Base-by-base conservation (phyloP, 2,797 vertebrate genomes). In the Helarctos malayanus region DNA sequence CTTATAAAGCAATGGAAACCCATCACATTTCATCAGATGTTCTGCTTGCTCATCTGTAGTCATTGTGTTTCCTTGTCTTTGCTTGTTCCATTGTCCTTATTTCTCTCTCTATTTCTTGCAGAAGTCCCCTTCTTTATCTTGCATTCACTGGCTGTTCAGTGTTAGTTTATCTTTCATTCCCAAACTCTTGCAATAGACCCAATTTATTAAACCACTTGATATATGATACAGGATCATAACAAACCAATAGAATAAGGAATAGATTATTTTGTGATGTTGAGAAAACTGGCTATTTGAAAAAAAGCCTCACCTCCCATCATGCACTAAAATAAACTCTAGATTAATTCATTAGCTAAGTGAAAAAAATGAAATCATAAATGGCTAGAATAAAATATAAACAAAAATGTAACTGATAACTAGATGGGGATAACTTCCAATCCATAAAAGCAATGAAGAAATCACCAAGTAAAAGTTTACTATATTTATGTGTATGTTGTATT, bases 241-340 rank as follows among this genome's bases (percentile, higher is more conserved):
- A 81, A 63, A 75, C 27, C 32, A 89, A 38, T 80, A 9, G 18
- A 47, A 35, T 73, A 94, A 96, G 45, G 93, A 80, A 90, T 93
- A 95, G 19, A 79, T 73, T 83, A 47, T 68, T 95, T 93, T 96
- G 9, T 27, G 81, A 69, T 78, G 47, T 89, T 79, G 21, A 96
- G 29, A 89, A 94, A 88, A 91, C 3, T 90, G 10, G 35, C 14
- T 95, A 89, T 79, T 78, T 93, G n/a, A 10, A 41, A 65, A 38
- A 78, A 68, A 57, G 3, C 6, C 18, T 54, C 35, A 82, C 54
- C 5, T 84, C 32, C 80, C 6, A 73, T 16, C 25, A 84, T 21
- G 7, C 38, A 73, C 38, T 89, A 61, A 68, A 84, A 73, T 96
- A 82, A 86, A 63, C 23, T 85, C n/a, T 38, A 95, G 41, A 61